Percentiles rank a stretch among this genome's conserved stretches.
These are phyloP conservation scores for Mobula birostris DNA, from an alignment of 2,113 vertebrate genomes.

Conservation along the genomic window DNA sequence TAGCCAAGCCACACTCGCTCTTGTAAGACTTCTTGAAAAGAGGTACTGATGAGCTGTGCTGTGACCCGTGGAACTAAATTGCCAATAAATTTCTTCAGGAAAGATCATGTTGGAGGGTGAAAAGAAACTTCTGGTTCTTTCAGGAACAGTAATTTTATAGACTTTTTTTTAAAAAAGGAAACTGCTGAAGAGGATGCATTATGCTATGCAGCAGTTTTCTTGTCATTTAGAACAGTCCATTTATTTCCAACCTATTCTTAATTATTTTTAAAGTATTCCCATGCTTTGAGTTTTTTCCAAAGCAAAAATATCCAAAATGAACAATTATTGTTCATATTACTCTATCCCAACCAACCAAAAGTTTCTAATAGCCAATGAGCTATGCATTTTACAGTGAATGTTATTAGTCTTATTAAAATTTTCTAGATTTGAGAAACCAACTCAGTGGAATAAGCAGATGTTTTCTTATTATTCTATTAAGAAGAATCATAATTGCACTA, in stretches of 20 bases:
- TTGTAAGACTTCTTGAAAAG: background rate
- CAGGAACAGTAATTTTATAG: background rate
- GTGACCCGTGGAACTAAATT: background rate
- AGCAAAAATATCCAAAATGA: background rate
- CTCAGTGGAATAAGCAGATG: background rate
- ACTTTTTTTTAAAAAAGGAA: background rate
- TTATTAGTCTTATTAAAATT: background rate
- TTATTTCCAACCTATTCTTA: background rate
- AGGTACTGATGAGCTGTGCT: background rate
- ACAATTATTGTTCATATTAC: background rate
- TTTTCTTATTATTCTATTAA: background rate
- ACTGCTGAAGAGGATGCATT: background rate
- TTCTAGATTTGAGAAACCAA: background rate
- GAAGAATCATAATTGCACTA: background rate
- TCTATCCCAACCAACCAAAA: background rate
- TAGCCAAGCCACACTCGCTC: background rate
- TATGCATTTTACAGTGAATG: background rate
- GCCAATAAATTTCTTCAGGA: background rate
- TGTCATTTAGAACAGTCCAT: background rate
- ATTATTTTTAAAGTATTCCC: background rate
- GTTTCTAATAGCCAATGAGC: background rate
- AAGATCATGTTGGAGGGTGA: background rate
- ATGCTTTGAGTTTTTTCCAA: background rate
- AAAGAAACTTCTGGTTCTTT: background rate
- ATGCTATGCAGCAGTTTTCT: background rate